Conservation (phyloP, 2,113 vertebrate species). For the Nanorana parkeri region DNA sequence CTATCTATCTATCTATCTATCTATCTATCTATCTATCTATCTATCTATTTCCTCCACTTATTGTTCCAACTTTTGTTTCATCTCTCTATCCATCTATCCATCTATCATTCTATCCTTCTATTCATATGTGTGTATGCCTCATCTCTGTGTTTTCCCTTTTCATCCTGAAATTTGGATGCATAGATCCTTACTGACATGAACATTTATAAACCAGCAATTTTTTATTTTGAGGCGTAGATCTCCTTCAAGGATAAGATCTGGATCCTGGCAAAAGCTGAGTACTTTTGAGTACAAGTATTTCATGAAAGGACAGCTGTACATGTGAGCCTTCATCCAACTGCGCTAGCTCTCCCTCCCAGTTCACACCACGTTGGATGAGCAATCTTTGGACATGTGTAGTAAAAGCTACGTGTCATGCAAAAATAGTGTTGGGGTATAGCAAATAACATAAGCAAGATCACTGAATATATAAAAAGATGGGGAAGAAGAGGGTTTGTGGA, state of each 20-base stretch:
- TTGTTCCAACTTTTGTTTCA: too few species aligned
- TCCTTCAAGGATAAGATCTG: neutral
- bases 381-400: neutral
- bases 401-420: neutral
- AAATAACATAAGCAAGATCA: too few species aligned
- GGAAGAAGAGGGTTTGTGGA: too few species aligned
- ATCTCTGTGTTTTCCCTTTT: too few species aligned
- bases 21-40: neutral
- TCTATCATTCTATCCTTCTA: too few species aligned
- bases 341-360: neutral
- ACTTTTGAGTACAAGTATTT: slow-evolving; percentile 7
- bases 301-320: slow-evolving; percentile 28
- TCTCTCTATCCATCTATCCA: too few species aligned
- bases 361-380: slow-evolving; percentile 14
- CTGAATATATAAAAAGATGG: too few species aligned
- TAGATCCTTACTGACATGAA: neutral
- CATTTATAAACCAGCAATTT: neutral
- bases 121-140: too few species aligned
- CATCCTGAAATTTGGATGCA: too few species aligned
- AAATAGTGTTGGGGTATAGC: too few species aligned
- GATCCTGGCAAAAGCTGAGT: neutral
- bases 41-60: neutral
- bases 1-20: neutral
- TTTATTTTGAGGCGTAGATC: neutral
- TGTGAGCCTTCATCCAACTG: neutral